Conservation (phyloP, 2,888 invertebrate genomes). For the Bugula neritina region DNA sequence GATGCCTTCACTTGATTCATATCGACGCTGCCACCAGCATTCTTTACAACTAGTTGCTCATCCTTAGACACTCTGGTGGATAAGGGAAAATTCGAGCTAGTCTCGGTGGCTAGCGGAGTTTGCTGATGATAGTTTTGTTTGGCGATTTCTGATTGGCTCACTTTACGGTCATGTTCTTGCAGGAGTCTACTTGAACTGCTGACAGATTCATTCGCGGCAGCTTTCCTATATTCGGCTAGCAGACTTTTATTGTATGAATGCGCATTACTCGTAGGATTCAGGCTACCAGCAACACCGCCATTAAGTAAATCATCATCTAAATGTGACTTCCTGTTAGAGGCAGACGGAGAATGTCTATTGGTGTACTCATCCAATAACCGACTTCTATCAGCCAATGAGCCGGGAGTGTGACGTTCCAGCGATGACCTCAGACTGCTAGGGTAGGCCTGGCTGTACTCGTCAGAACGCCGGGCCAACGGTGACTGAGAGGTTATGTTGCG, state of each 20-base stretch:
- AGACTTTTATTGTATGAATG: neutral
- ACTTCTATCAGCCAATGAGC: neutral
- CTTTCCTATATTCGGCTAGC: constrained; percentile 7
- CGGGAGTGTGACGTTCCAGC: neutral
- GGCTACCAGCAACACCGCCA: neutral
- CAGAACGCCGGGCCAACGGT: neutral
- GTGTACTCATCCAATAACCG: neutral
- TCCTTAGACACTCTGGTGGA: neutral
- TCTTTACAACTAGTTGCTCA: neutral
- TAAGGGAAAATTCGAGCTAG: neutral
- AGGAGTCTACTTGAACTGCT: neutral
- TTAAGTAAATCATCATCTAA: neutral
- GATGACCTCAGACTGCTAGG: neutral
- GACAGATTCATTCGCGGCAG: neutral
- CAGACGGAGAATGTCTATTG: neutral
- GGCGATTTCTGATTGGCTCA: neutral
- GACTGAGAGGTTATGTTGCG: neutral
- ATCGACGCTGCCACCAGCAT: neutral
- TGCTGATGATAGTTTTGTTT: constrained; percentile 12
- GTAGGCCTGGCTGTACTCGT: neutral
- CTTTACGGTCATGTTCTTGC: neutral
- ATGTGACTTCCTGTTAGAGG: neutral
- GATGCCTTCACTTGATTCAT: neutral
- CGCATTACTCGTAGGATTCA: too few species aligned
- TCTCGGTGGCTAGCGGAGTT: constrained; percentile 8